Evolutionary conservation across 2,113 vertebrate genomes (phyloP), one percentile per base, ranked within the genome.

Genomic region (Labeo rohita): DNA sequence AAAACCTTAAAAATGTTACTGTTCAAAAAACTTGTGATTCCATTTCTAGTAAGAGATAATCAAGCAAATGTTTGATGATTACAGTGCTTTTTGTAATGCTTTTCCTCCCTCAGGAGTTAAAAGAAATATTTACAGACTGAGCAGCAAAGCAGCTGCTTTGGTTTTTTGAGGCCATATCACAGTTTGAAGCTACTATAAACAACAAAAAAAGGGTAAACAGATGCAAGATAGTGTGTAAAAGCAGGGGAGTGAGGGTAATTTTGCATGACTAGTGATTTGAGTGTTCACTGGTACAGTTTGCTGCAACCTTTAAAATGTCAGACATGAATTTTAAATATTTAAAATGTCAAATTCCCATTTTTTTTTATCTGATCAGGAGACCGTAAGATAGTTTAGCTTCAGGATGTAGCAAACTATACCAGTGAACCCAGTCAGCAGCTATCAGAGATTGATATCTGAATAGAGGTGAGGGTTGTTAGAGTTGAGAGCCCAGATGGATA

Each of bases 401-500:
- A 13, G 2, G n/a, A 34, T 81, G 13, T 49, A 23, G 43, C 28
- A 50, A 36, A 82, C 63, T 52, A 36, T 70, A 82, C 80, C 80
- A 82, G 28, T 82, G 47, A 80, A 63, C 11, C 77, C 70, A 45
- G 70, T 21, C 39, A 73, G 4, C 2, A 4, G 39, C 39, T 73
- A 18, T 73, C 77, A 45, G 39, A 63, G 54, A n/a, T 45, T n/a
- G 54, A 45, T 56, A 59, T 78, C 39, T 78, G 76, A 34, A 66
- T 56, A 73, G 52, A 77, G 84, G 28, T 6, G 13, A 76, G 59
- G 61, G 16, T 8, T 34, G 39, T 28, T n/a, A 70, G 36, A 85
- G 16, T 61, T 77, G 36, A 28, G 75, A 61, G 49, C 66, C 36
- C 0, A 47, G 74, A 65, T 77, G 85, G 94, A 66, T 21, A 61